Evolutionary conservation across 2,888 invertebrate species (phyloP).

Genomic region (Amiota communis): DNA sequence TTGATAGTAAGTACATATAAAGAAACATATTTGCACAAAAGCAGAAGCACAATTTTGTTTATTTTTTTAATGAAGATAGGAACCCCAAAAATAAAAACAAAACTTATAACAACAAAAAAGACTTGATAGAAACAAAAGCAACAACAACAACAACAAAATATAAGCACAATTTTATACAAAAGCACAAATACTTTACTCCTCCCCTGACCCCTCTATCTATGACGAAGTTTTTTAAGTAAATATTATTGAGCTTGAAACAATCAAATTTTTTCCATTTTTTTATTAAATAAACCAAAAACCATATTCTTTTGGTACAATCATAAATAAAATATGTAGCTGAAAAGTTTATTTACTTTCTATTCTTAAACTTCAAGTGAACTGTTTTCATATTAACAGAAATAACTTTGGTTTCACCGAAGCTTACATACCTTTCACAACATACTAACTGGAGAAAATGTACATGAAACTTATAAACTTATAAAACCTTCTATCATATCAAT

Average conservation of each 20-base stretch:
- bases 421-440: no score
- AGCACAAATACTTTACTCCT: conserved; percentile 26
- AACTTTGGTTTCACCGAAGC: not conserved
- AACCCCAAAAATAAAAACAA: no score
- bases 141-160: not conserved
- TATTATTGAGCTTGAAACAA: conserved; percentile 55
- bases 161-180: conserved; percentile 36
- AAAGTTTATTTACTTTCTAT: no score
- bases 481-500: no score
- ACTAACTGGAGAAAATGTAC: no score
- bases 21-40: conserved; percentile 4
- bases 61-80: not conserved
- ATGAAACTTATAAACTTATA: no score
- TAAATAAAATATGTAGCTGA: no score
- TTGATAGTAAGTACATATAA: no score
- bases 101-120: not conserved
- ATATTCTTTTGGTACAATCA: not conserved
- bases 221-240: not conserved
- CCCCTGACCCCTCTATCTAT: no score
- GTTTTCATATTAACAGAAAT: not conserved
- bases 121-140: not conserved
- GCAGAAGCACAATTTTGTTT: not conserved
- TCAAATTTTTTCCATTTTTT: conserved; percentile 41
- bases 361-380: not conserved
- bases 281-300: no score